A percentile compares a stretch with the other conserved stretches of the same genome.
Conservation (phyloP, 1,140 invertebrate species). For the Mercenaria mercenaria region DNA sequence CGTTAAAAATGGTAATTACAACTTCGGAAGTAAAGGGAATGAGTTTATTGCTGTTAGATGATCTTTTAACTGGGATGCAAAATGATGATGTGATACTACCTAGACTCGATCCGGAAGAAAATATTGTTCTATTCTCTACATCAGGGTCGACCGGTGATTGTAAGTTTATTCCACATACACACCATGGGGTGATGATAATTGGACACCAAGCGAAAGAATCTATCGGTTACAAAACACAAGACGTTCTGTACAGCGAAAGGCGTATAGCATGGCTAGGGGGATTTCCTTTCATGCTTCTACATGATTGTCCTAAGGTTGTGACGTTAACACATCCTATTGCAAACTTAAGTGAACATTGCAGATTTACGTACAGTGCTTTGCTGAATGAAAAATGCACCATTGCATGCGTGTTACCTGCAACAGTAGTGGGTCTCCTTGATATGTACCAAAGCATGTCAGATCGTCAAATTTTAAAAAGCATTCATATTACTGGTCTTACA, state of each 20-base stretch:
- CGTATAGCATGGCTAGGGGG: conserved; percentile 2
- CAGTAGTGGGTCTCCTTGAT: background rate
- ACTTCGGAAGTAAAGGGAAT: too few species aligned
- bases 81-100: background rate
- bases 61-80: background rate
- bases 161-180: background rate
- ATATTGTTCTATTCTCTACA: background rate
- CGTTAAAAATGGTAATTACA: too few species aligned
- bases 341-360: background rate
- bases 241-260: background rate
- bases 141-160: conserved; percentile 16
- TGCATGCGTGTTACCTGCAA: background rate
- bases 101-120: conserved; percentile 1
- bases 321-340: background rate
- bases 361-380: background rate
- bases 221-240: background rate
- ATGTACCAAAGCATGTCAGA: background rate
- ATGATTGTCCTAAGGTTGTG: background rate
- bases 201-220: background rate
- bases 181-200: background rate
- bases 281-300: background rate
- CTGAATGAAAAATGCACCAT: conserved; percentile 4
- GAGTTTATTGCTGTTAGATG: too few species aligned
- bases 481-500: background rate
- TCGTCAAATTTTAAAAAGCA: background rate